These are phyloP conservation scores for Pollenia amentaria DNA, from an alignment of 2,888 invertebrate species.

Conservation along the genomic window DNA sequence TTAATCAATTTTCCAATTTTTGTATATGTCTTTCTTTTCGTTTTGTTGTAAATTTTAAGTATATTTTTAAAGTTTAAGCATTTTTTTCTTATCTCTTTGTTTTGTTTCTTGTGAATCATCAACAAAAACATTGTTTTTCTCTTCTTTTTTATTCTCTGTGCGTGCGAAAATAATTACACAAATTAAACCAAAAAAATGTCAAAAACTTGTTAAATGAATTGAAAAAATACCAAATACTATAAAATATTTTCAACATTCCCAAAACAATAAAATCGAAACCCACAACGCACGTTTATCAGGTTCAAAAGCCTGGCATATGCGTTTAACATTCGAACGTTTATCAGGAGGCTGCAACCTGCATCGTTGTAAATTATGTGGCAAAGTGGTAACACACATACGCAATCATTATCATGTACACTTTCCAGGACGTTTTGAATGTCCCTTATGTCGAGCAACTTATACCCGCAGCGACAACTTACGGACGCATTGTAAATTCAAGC, in stretches of 20 bases:
- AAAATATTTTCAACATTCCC: conserved; percentile 61
- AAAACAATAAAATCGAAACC: conserved; percentile 61
- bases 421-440: conserved; percentile 96
- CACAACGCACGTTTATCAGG: conserved; percentile 87
- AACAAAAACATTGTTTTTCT: conserved; percentile 85
- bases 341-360: conserved; percentile 96
- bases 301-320: conserved; percentile 98
- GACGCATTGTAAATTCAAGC: conserved; percentile 96
- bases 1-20: conserved; percentile 46
- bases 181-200: conserved; percentile 68
- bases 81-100: conserved; percentile 74
- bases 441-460: conserved; percentile 95
- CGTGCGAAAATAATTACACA: conserved; percentile 78
- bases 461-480: conserved; percentile 96
- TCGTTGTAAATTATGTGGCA: conserved; percentile 97
- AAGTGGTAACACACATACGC: conserved; percentile 97
- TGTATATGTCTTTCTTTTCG: conserved; percentile 56
- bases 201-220: conserved; percentile 68
- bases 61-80: conserved; percentile 63
- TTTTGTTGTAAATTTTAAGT: conserved; percentile 66
- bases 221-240: conserved; percentile 67
- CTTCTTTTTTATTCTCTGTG: conserved; percentile 84
- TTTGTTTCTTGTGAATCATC: conserved; percentile 84
- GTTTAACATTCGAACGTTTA: conserved; percentile 96
- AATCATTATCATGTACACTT: conserved; percentile 98